Base-by-base conservation (phyloP, 2,113 vertebrate genomes). In the Saccopteryx leptura region DNA sequence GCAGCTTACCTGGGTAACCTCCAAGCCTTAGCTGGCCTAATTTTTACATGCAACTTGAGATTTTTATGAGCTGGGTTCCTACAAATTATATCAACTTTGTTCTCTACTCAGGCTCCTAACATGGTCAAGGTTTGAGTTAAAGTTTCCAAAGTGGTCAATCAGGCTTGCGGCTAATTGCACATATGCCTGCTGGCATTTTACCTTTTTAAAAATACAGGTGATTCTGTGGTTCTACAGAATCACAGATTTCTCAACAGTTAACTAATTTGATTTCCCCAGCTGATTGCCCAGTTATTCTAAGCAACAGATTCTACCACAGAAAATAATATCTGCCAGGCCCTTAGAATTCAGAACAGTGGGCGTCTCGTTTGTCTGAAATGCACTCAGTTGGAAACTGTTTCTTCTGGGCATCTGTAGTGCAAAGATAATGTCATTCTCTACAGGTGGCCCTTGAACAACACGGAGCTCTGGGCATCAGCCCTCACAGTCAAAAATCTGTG, bases 201-300 rank as follows among this genome's bases (percentile, higher is more conserved):
- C 21, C 61, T 65, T 28, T 74, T 75, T 9, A 6, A 50, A 78
- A 66, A 74, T 65, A 21, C 2, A 71, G 24, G 28, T 76, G 26
- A 76, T 86, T 39, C 39, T 39, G n/a, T 82, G 3, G 39, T 81
- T 90, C 58, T 95, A 87, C 19, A 88, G 5, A 65, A 94, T 88
- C 58, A 92, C 68, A 86, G 63, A 68, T 74, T 61, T 21, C 21
- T 79, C 54, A 50, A 19, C 46, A 63, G 60, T 56, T 78, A 76
- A 75, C 60, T 86, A 61, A 60, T 79, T 92, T 80, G 92, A 87
- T 82, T 94, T 87, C 4, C 56, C 58, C 19, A 52, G 52, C 7
- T 84, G 65, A 69, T 88, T 68, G 21, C 9, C 71, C 15, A 15
- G 23, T 72, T 79, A 39, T 15, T 95, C 89, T 76, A 94, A 94